Evolutionary conservation across 2,797 vertebrate genomes (phyloP).

Genomic region (Picus viridis): DNA sequence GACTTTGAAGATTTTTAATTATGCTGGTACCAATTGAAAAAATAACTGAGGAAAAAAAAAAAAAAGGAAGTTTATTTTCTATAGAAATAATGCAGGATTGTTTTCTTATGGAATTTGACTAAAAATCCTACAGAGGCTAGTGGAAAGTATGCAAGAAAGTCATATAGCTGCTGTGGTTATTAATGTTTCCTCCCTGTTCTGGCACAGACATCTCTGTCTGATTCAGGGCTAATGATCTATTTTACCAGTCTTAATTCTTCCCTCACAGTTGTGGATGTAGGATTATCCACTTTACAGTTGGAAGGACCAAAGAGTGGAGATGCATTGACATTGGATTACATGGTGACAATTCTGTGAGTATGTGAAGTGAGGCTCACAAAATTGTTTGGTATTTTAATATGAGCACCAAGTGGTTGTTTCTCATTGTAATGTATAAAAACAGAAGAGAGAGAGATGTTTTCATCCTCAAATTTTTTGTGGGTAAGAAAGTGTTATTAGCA

Average conservation of each 20-base stretch:
- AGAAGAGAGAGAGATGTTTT: not conserved
- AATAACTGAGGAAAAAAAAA: not conserved
- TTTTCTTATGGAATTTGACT: not conserved
- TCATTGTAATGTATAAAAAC: not conserved
- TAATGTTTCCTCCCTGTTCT: not conserved
- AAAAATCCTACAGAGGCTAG: not conserved
- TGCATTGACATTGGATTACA: accelerated
- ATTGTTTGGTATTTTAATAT: not conserved
- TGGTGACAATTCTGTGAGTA: not conserved
- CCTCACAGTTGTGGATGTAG: not conserved
- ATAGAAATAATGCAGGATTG: not conserved
- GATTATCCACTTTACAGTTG: not conserved
- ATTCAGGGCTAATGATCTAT: not conserved
- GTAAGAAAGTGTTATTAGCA: not conserved
- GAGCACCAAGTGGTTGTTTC: not conserved
- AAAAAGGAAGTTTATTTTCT: not conserved
- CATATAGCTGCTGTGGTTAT: not conserved
- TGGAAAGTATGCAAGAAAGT: not conserved
- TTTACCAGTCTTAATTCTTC: not conserved
- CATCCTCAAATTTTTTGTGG: not conserved
- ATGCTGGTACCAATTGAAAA: not conserved
- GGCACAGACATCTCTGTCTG: not conserved
- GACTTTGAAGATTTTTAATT: slow-evolving; percentile 6
- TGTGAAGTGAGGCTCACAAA: not conserved
- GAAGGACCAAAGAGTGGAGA: not conserved